Evolutionary conservation across 2,888 invertebrate species (phyloP), one percentile per base, ranked within the genome.

Genomic region (Xestobium rufovillosum): DNA sequence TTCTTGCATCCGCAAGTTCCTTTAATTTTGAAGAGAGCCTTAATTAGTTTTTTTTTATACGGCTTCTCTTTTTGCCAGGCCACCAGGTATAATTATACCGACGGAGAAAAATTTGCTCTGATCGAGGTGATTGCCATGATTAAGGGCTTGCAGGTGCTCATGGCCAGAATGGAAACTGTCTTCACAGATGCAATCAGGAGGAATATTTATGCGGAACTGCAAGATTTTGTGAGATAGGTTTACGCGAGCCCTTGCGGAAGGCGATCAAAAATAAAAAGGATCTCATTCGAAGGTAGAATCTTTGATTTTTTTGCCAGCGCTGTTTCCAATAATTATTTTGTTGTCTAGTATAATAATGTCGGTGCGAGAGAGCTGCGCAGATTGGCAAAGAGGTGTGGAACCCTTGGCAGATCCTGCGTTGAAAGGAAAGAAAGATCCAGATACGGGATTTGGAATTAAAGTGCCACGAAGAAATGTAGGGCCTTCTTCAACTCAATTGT

Each of bases 41-140:
- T n/a, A n/a, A n/a, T n/a, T n/a, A n/a, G n/a, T n/a, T n/a, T n/a
- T n/a, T n/a, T n/a, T n/a, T n/a, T n/a, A n/a, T n/a, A n/a, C n/a
- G n/a, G n/a, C n/a, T n/a, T 15, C 13, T 12, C n/a, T 32, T 37
- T 13, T 25, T 50, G 54, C 2, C 60, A 85, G 84, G 92, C 95
- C 0, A 96, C 95, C 0, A 78, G 95, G 4, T 98, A 97, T 69
- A 98, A 98, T 68, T 98, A 98, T 64, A 87, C 85, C 0, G 86
- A 89, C 2, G 94, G 92, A 55, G 98, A 98, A 68, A 98, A 98
- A 61, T 91, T 92, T 68, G 96, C 96, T 0, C 70, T 98, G 52
- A 95, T 98, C 44, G 96, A 97, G 69, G 91, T 96, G 11, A 95
- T 98, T 50, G 95, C 96, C 0, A 97, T 97, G 95, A 95, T 98